Evolutionary conservation across 2,797 vertebrate species (phyloP).

Genomic region (Pipistrellus kuhlii): DNA sequence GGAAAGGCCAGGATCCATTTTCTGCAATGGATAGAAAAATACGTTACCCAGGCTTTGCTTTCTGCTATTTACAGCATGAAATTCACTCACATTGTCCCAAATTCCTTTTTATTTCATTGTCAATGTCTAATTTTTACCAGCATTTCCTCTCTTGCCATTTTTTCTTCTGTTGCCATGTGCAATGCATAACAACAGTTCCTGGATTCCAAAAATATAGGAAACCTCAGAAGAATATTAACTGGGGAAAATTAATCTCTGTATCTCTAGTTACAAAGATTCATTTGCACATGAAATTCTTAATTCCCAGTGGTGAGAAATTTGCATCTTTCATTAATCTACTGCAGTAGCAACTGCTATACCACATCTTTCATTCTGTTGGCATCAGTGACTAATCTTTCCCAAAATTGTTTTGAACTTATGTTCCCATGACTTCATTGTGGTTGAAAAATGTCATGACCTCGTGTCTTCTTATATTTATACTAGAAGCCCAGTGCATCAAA

Average conservation of each 20-base stretch:
- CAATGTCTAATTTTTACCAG: constrained; percentile 10
- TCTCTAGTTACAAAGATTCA: constrained; percentile 29
- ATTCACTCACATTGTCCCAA: constrained; percentile 14
- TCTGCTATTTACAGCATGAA: neutral
- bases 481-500: too few relatives aligned
- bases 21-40: neutral
- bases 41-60: constrained; percentile 1
- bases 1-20: constrained; percentile 46
- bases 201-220: constrained; percentile 43
- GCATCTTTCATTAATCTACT: constrained; percentile 53
- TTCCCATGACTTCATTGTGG: constrained; percentile 35
- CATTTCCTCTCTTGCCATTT: constrained; percentile 38
- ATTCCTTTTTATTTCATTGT: constrained; percentile 67
- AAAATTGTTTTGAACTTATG: constrained; percentile 6
- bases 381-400: neutral
- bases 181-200: constrained; percentile 29
- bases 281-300: constrained; percentile 49
- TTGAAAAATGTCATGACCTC: neutral
- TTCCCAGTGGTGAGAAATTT: neutral
- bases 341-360: neutral
- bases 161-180: constrained; percentile 42
- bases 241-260: constrained; percentile 57
- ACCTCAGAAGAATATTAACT: constrained; percentile 37
- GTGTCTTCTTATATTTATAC: neutral
- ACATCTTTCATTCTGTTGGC: neutral